These are phyloP conservation scores for Clitarchus hookeri DNA, from an alignment of 2,888 invertebrate genomes.

Conservation along the genomic window DNA sequence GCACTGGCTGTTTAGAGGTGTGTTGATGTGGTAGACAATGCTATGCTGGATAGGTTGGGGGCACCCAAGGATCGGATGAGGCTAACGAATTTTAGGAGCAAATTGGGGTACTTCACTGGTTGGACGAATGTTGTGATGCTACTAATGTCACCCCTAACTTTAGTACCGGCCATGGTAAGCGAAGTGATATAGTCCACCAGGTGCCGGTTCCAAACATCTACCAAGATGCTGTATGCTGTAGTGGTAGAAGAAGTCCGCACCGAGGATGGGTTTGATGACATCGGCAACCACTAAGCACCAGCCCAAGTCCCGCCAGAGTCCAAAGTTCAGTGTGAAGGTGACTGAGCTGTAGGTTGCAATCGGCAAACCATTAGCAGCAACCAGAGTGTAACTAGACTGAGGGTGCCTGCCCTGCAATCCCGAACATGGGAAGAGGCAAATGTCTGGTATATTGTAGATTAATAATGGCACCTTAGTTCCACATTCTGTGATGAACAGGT, in stretches of 20 bases:
- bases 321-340: constrained; percentile 47
- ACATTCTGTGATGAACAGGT: neutral
- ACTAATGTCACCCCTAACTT: no score
- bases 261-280: constrained; percentile 43
- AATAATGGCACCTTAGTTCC: constrained; percentile 33
- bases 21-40: no score
- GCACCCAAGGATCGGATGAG: no score
- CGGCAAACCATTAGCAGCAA: constrained; percentile 48
- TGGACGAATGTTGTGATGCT: no score
- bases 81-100: no score
- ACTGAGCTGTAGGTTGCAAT: no score
- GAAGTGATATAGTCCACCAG: neutral
- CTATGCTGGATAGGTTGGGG: no score
- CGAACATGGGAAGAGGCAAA: constrained; percentile 42
- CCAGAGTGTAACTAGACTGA: constrained; percentile 45
- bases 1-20: no score
- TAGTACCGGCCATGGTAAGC: neutral
- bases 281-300: constrained; percentile 45
- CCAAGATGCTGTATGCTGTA: constrained; percentile 37
- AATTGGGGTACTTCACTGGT: no score
- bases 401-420: constrained; percentile 39
- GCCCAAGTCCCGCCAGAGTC: constrained; percentile 43
- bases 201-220: constrained; percentile 26
- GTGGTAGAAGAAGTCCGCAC: constrained; percentile 42
- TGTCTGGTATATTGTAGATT: constrained; percentile 43